Base-by-base conservation (phyloP, 2,888 invertebrate genomes). In the Campopleginae sp. region DNA sequence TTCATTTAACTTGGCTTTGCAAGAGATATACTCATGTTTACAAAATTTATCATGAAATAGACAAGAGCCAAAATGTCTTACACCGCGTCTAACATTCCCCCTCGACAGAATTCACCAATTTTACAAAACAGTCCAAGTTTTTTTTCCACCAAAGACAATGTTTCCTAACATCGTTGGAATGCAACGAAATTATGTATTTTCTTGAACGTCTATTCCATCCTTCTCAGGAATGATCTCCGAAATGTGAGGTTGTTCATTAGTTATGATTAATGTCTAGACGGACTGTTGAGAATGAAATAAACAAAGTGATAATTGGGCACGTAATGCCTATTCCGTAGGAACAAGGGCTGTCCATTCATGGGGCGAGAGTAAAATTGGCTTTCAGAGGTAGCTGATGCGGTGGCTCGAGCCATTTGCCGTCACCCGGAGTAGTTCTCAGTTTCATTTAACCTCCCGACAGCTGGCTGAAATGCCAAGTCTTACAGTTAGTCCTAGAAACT, bases 381-480 rank as follows among this genome's bases (percentile, higher is more conserved):
- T 68, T 31, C 27, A 27, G 46, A 48, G 31, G 31, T 54, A 31
- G 48, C 33, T 65, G 27, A 44, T 31, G 46, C 27, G 1, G 12
- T 14, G 14, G 27, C 27, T 27, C 27, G 27, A 58, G 58, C 58
- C 58, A 58, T 58, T 58, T 27, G 14, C 58, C 58, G 14, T 33
- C 19, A 19, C 66, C 10, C 66, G 27, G 58, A 33, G 48, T 33
- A 23, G 46, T 75, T 75, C 61, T 46, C 75, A 44, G 71, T 66
- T 81, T 66, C 66, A 61, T 75, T 75, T 75, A 70, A 58, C 81
- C 68, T 75, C 68, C 75, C 71, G 81, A 81, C 75, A 68, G 68
- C 68, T 12, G 38, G 46, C 46, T 61, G 61, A 48, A 81, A 81
- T 75, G 46, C 58, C 58, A 14, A 23, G 68, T 61, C 46, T 33